Evolutionary conservation across 2,888 invertebrate genomes (phyloP).

Genomic region (Rosalia funebris): DNA sequence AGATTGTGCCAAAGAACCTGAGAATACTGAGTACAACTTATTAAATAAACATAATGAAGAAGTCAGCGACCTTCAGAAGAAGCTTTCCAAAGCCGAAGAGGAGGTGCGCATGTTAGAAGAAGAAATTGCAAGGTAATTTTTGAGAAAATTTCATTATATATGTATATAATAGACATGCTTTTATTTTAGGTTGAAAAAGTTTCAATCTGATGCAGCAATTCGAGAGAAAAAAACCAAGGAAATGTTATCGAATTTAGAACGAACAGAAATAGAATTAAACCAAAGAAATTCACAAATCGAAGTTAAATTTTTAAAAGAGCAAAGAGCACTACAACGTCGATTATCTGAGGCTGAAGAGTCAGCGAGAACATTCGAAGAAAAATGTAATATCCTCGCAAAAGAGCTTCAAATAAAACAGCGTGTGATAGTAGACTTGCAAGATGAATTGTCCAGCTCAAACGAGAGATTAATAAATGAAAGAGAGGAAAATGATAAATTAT

Average conservation of each 20-base stretch:
- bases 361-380: constrained; percentile 74
- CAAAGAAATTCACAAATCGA: constrained; percentile 77
- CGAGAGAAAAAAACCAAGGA: constrained; percentile 83
- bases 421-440: constrained; percentile 73
- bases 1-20: constrained; percentile 57
- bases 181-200: constrained; percentile 70
- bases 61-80: constrained; percentile 76
- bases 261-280: constrained; percentile 80
- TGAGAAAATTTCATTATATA: constrained; percentile 13
- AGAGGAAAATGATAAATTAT: constrained; percentile 81
- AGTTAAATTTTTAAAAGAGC: constrained; percentile 73
- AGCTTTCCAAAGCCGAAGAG: constrained; percentile 71
- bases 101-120: constrained; percentile 76
- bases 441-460: constrained; percentile 74
- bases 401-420: constrained; percentile 75
- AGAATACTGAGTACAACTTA: constrained; percentile 58
- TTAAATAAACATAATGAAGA: constrained; percentile 75
- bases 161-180: constrained; percentile 16
- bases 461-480: constrained; percentile 75
- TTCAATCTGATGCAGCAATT: constrained; percentile 75
- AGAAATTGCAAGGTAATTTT: constrained; percentile 69
- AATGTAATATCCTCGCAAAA: constrained; percentile 72
- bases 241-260: constrained; percentile 77
- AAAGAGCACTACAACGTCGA: constrained; percentile 63
- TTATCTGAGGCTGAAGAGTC: constrained; percentile 76